Percentiles rank a stretch among this genome's conserved stretches.
These are phyloP conservation scores for Temnopleurus reevesii DNA, from an alignment of 53 echinoderm and acorn worm species.

Conservation along the genomic window DNA sequence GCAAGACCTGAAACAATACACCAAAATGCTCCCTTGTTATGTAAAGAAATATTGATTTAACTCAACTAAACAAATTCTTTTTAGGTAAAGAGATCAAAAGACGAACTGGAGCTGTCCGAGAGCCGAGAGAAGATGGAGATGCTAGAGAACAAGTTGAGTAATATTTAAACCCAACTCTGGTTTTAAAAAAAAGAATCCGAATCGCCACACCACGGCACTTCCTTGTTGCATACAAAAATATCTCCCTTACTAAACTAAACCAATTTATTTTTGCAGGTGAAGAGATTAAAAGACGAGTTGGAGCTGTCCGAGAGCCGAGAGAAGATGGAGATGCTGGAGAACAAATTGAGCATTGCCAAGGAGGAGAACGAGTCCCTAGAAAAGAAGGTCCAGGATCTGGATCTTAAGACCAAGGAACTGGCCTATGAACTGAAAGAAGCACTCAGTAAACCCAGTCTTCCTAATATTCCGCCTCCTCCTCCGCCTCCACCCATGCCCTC, in stretches of 20 bases:
- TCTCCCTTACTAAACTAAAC: too few relatives aligned
- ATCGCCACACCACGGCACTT: too few relatives aligned
- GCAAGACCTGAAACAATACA: too few relatives aligned
- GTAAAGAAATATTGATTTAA: too few relatives aligned
- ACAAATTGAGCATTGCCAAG: slow-evolving; percentile 84
- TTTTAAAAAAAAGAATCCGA: too few relatives aligned
- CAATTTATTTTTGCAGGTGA: too few relatives aligned
- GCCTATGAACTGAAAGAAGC: slow-evolving; percentile 69
- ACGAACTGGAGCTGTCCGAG: slow-evolving; percentile 46
- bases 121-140: slow-evolving; percentile 67
- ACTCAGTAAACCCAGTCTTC: slow-evolving; percentile 58
- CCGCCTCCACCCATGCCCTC: slow-evolving; percentile 70
- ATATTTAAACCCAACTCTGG: too few relatives aligned
- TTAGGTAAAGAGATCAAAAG: slow-evolving; percentile 31
- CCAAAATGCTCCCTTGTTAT: too few relatives aligned
- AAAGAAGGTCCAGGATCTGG: slow-evolving; percentile 73
- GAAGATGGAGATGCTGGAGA: slow-evolving; percentile 73
- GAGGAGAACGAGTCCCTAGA: slow-evolving; percentile 92
- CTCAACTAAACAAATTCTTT: too few relatives aligned
- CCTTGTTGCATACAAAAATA: too few relatives aligned
- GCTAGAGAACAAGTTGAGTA: slow-evolving; percentile 83
- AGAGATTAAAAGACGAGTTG: slow-evolving; percentile 38
- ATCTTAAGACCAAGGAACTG: slow-evolving; percentile 70
- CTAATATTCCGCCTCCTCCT: slow-evolving; percentile 84
- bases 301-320: slow-evolving; percentile 51